Evolutionary conservation across 2,113 vertebrate species (phyloP).

Genomic region (Oreochromis niloticus): DNA sequence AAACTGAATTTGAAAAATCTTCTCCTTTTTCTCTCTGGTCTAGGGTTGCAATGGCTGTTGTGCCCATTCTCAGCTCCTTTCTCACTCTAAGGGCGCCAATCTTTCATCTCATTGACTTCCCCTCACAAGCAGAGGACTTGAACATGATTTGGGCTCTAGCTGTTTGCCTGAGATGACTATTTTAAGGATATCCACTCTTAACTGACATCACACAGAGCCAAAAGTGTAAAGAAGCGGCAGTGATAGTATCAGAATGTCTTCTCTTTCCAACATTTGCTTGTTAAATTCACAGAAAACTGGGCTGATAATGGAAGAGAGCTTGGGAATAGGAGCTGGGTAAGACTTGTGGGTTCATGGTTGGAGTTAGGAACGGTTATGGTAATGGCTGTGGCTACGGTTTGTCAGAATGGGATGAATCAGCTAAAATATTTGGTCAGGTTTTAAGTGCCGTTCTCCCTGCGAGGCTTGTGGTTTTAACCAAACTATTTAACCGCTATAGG

Average conservation of each 20-base stretch:
- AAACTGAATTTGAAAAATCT: background rate
- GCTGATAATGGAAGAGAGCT: background rate
- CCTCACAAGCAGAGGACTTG: background rate
- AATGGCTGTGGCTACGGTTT: slow-evolving; percentile 3
- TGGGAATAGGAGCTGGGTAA: background rate
- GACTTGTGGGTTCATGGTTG: slow-evolving; percentile 1
- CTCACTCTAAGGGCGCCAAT: background rate
- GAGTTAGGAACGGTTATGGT: background rate
- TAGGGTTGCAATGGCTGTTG: background rate
- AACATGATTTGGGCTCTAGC: background rate
- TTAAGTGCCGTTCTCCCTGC: background rate
- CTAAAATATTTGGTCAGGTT: slow-evolving; percentile 9
- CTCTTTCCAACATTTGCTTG: background rate
- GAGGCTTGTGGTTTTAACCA: slow-evolving; percentile 10
- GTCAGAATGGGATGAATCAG: slow-evolving; percentile 22
- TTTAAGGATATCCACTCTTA: background rate
- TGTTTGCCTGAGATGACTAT: background rate
- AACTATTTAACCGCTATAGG: background rate
- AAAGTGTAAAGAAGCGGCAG: background rate
- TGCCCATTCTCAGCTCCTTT: background rate
- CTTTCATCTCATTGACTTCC: background rate
- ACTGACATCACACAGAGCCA: background rate
- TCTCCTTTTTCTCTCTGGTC: background rate
- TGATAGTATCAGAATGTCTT: background rate
- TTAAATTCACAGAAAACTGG: background rate